Evolutionary conservation across 30 jellyfish, hydroid and myxozoan species (phyloP), one percentile per base, ranked within the genome.

Genomic region (Clytia hemisphaerica): DNA sequence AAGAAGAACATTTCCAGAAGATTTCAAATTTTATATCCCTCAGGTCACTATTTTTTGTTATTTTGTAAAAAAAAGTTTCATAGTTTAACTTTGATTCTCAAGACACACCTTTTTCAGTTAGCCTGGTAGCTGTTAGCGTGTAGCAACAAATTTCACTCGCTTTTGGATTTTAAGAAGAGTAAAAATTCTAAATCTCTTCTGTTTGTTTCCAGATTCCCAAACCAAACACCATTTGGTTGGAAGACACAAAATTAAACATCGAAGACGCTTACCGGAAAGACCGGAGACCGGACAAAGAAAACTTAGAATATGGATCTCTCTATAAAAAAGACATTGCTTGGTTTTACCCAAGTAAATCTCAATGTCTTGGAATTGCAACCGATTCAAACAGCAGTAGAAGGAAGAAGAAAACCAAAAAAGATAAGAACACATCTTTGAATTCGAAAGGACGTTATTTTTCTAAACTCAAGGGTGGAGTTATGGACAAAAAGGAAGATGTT

Each of bases 201-300:
- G n/a, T n/a, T n/a, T n/a, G n/a, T n/a, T n/a, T n/a, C n/a, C 59
- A 46, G 24, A 59, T 59, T 32, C 5, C 57, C 6, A 85, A 85
- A 54, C 96, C 96, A 6, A 74, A 72, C 54, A 78, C 90, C 4
- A 85, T 79, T 4, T 85, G 93, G 96, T 83, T 78, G 3, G 96
- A 78, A 19, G 85, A 78, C 10, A 60, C 96, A 53, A 10, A 40
- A 21, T 42, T 78, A 14, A 58, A 57, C 33, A 27, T 66, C 2
- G 35, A 42, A 25, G 92, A 85, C 44, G 84, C 88, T 1, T 77
- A 42, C 61, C 54, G 91, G 29, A 36, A 68, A 34, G 96, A 85
- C 63, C 57, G 48, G 32, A 63, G 64, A 27, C 46, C 72, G 2
- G 93, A 73, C 70, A 45, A 6, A 6, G 83, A 85, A 19, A 85